A percentile compares a stretch with the other conserved stretches of the same genome.
These are phyloP conservation scores for Coracias cyanogaster DNA, from an alignment of 2,797 vertebrate genomes.

Conservation along the genomic window DNA sequence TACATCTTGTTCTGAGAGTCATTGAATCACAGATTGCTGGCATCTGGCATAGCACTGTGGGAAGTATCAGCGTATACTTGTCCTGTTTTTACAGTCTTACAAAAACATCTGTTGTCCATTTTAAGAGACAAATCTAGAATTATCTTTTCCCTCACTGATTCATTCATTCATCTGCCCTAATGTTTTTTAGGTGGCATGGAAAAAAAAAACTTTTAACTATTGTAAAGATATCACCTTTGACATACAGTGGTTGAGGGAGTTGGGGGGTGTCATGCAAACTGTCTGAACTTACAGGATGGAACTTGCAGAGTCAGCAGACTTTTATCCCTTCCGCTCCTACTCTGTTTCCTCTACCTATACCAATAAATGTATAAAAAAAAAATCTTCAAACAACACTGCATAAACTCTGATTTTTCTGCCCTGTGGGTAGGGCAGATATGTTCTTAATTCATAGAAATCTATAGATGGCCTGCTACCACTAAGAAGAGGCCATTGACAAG, in stretches of 20 bases:
- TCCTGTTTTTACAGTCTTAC: not conserved
- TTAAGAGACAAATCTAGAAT: not conserved
- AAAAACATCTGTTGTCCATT: not conserved
- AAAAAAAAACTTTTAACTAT: not conserved
- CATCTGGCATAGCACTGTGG: not conserved
- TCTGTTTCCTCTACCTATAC: not conserved
- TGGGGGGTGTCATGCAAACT: not conserved
- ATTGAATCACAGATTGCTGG: not conserved
- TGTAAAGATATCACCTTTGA: conserved; percentile 26
- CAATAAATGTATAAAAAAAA: not conserved
- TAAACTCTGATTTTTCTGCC: conserved; percentile 33
- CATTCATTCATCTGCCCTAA: conserved; percentile 2
- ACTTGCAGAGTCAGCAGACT: conserved; percentile 1
- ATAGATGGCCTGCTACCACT: not conserved
- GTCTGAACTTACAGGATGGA: not conserved
- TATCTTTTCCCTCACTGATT: not conserved
- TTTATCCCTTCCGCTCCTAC: not conserved
- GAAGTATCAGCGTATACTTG: not conserved
- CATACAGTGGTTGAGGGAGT: not conserved
- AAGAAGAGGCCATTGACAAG: not conserved
- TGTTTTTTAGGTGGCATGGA: not conserved
- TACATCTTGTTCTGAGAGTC: not conserved
- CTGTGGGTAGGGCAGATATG: not conserved
- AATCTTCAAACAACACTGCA: conserved; percentile 1
- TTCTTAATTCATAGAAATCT: conserved; percentile 11